Conservation (phyloP, 2,113 vertebrate genomes). For the Pycnonotus jocosus region DNA sequence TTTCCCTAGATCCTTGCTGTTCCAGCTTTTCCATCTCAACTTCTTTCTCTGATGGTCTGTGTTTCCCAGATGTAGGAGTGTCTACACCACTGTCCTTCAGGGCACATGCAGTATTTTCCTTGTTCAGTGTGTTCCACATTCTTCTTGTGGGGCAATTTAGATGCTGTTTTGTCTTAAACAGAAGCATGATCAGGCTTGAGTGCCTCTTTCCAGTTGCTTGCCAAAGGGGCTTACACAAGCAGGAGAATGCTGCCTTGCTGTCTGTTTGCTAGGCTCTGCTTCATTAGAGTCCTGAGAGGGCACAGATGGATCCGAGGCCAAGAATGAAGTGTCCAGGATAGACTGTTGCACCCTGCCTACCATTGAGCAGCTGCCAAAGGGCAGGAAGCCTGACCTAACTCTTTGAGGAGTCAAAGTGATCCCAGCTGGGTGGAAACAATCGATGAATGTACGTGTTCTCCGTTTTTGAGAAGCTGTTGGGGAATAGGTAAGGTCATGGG, state of each 20-base stretch:
- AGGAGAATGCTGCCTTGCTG: neutral
- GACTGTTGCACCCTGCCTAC: neutral
- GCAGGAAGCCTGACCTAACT: neutral
- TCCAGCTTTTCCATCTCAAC: neutral
- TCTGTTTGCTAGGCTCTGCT: neutral
- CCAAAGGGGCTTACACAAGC: no score
- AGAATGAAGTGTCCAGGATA: neutral
- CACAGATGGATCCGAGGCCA: neutral
- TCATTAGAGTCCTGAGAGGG: neutral
- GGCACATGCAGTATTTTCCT: rapidly evolving
- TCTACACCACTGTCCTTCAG: neutral
- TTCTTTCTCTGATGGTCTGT: neutral
- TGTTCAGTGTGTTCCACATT: neutral
- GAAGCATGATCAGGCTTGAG: neutral
- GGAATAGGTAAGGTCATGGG: neutral
- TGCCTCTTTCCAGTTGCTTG: neutral
- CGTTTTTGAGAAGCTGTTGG: neutral
- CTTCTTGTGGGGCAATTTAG: neutral
- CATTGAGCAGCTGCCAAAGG: neutral
- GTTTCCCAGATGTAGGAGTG: neutral
- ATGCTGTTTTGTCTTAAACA: neutral
- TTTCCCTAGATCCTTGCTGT: neutral
- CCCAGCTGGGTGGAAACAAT: neutral
- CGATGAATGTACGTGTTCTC: neutral
- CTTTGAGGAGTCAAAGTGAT: neutral